A percentile compares a stretch with the other conserved stretches of the same genome.
These are phyloP conservation scores for Irena cyanogastra DNA, from an alignment of 2,113 vertebrate genomes.

Conservation along the genomic window DNA sequence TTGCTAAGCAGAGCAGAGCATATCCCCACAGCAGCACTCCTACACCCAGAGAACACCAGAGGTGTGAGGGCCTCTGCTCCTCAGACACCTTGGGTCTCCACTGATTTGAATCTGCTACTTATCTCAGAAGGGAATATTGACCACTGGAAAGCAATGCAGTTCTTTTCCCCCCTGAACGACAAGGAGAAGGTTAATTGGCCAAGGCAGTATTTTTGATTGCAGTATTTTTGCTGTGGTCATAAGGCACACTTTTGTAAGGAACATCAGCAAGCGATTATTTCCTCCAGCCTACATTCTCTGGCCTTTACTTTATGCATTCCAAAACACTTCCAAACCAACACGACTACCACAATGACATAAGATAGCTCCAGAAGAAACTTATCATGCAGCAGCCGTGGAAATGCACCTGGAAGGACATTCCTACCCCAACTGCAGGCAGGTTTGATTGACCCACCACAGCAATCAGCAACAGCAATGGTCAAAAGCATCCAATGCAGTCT, in stretches of 20 bases:
- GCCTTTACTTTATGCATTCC: background rate
- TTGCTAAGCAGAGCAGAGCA: background rate
- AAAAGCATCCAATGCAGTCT: background rate
- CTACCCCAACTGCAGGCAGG: background rate
- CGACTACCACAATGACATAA: background rate
- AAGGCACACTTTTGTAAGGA: background rate
- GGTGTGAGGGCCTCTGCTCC: background rate
- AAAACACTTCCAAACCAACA: background rate
- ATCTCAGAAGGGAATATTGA: background rate
- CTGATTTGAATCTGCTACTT: background rate
- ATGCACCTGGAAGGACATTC: background rate
- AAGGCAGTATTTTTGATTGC: background rate
- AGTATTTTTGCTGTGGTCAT: background rate
- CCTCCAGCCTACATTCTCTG: background rate
- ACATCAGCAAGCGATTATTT: background rate
- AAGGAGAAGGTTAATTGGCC: background rate
- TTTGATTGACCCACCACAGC: background rate
- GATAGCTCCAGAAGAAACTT: background rate
- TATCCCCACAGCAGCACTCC: background rate
- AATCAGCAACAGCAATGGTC: background rate
- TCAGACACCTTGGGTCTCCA: background rate
- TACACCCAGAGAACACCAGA: background rate
- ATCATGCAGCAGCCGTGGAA: background rate
- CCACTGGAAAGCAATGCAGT: background rate
- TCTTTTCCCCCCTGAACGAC: background rate